phyloP scores from a whole-genome alignment of 2,113 vertebrate genomes.

The Elephantulus edwardii region DNA sequence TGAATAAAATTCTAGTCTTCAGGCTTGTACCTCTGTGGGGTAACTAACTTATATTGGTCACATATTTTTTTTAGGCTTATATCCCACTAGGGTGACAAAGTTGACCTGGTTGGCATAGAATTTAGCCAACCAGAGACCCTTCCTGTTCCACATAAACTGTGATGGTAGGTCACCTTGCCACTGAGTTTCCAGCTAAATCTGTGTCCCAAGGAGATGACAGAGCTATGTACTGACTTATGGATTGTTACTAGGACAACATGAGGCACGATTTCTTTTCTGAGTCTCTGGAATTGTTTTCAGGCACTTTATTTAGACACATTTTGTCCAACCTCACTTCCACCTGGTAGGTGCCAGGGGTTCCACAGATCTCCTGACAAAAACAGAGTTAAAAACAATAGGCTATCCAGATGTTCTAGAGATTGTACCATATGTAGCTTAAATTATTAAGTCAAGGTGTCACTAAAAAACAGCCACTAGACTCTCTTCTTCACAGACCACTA shows the following conservation, averaged over 20 bases:
- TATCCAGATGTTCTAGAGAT: too few relatives aligned
- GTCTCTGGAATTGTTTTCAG: not conserved
- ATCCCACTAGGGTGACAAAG: not conserved
- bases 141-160: not conserved
- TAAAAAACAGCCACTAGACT: too few relatives aligned
- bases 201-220: not conserved
- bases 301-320: not conserved
- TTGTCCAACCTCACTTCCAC: not conserved
- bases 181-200: not conserved
- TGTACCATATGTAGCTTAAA: too few relatives aligned
- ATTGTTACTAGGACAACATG: not conserved
- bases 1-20: not conserved
- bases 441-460: too few relatives aligned
- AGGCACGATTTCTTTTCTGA: not conserved
- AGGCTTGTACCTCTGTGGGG: not conserved
- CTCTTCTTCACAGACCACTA: too few relatives aligned
- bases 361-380: too few relatives aligned
- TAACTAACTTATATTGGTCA: too few relatives aligned
- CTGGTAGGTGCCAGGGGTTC: not conserved
- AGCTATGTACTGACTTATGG: not conserved
- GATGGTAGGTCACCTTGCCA: too few relatives aligned
- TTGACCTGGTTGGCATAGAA: not conserved
- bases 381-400: too few relatives aligned
- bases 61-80: too few relatives aligned
- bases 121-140: not conserved